Evolutionary conservation across 2,113 vertebrate genomes (phyloP).

Genomic region (Axis porcinus): DNA sequence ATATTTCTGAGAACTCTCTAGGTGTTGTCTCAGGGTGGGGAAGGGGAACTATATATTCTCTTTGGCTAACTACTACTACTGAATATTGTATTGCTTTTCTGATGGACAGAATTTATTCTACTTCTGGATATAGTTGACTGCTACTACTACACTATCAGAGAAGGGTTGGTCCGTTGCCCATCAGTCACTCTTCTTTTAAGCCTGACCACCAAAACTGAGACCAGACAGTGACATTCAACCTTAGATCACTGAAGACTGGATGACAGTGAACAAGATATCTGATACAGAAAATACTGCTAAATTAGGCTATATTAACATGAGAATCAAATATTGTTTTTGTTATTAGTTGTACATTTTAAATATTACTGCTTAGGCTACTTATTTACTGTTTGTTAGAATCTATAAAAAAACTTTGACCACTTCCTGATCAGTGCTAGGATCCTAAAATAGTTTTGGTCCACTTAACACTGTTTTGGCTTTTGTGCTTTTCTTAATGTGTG

Average conservation of each 20-base stretch:
- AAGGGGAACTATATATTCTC: neutral
- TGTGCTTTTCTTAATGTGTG: neutral
- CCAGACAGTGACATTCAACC: neutral
- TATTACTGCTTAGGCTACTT: neutral
- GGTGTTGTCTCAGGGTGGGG: neutral
- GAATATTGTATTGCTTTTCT: neutral
- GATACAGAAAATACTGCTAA: neutral
- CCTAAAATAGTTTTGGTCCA: neutral
- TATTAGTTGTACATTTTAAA: neutral
- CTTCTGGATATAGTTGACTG: neutral
- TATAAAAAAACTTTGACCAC: neutral
- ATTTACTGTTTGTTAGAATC: neutral
- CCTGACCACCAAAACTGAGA: neutral
- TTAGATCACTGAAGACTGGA: neutral
- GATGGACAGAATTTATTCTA: neutral
- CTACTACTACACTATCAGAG: neutral
- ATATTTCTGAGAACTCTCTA: neutral
- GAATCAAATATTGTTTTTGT: neutral
- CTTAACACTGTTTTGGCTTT: neutral
- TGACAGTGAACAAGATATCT: neutral
- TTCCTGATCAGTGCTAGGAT: neutral
- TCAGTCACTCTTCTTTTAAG: neutral
- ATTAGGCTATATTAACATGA: neutral
- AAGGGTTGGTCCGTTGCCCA: neutral
- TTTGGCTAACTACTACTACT: neutral